These are phyloP conservation scores for Apogon hyalosoma DNA, from an alignment of 2,797 vertebrate species.

Conservation along the genomic window DNA sequence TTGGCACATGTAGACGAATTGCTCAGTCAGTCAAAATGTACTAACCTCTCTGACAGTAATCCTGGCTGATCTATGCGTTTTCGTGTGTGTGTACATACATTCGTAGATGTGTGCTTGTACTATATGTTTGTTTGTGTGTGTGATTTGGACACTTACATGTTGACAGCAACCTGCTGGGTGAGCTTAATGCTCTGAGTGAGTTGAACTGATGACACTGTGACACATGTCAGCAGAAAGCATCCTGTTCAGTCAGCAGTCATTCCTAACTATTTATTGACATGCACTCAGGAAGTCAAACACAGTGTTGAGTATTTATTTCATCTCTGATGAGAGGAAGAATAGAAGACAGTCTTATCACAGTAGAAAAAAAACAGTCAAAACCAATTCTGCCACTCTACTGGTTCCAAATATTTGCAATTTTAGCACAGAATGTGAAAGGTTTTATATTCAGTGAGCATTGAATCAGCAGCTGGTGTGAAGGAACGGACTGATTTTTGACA, in stretches of 20 bases:
- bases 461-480: no score
- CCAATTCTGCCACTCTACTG: no score
- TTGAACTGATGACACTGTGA: slow-evolving; percentile 69
- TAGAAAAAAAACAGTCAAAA: neutral
- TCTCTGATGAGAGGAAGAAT: slow-evolving; percentile 8
- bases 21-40: slow-evolving; percentile 74
- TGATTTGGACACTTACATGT: slow-evolving; percentile 49
- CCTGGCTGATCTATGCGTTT: slow-evolving; percentile 65
- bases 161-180: slow-evolving; percentile 81
- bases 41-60: slow-evolving; percentile 81
- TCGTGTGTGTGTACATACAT: slow-evolving; percentile 17
- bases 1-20: slow-evolving; percentile 71
- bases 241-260: slow-evolving; percentile 74
- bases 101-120: slow-evolving; percentile 26
- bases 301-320: slow-evolving; percentile 35
- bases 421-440: no score
- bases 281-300: slow-evolving; percentile 50
- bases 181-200: slow-evolving; percentile 65
- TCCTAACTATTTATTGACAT: slow-evolving; percentile 70
- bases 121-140: slow-evolving; percentile 47
- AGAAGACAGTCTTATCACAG: neutral
- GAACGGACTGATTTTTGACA: no score
- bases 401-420: no score
- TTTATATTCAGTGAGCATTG: no score
- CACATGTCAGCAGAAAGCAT: slow-evolving; percentile 76